phyloP scores from a whole-genome alignment of 2,797 vertebrate species.

The Phoxinus dragarum region DNA sequence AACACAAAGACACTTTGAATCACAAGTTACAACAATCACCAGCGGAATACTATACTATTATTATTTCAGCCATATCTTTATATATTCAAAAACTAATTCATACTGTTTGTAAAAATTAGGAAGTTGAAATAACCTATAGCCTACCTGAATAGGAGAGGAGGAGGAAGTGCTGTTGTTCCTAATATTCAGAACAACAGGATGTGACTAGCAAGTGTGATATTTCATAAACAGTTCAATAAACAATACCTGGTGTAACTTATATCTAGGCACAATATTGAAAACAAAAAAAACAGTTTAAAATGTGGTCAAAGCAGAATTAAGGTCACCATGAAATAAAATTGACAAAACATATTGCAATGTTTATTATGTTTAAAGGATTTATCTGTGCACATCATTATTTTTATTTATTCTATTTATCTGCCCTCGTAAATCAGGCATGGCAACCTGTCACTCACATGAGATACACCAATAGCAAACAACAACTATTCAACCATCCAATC shows the following conservation, averaged over 20 bases:
- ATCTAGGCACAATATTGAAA: not conserved
- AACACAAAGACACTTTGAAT: not conserved
- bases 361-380: too few relatives aligned
- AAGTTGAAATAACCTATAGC: not conserved
- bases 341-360: too few relatives aligned
- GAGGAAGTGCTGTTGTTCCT: conserved; percentile 2
- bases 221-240: not conserved
- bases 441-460: too few relatives aligned
- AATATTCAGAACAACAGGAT: not conserved
- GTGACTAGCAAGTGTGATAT: not conserved
- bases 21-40: not conserved
- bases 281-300: not conserved
- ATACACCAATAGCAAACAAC: too few relatives aligned
- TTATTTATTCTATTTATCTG: too few relatives aligned
- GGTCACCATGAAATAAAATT: not conserved
- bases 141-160: not conserved
- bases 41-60: not conserved
- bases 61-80: not conserved
- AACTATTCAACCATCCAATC: too few relatives aligned
- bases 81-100: not conserved
- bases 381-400: too few relatives aligned
- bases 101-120: not conserved
- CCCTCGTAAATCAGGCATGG: not conserved
- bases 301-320: not conserved
- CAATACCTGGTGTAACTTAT: not conserved